phyloP scores from a whole-genome alignment of 2,797 vertebrate species.

The Helostoma temminkii region DNA sequence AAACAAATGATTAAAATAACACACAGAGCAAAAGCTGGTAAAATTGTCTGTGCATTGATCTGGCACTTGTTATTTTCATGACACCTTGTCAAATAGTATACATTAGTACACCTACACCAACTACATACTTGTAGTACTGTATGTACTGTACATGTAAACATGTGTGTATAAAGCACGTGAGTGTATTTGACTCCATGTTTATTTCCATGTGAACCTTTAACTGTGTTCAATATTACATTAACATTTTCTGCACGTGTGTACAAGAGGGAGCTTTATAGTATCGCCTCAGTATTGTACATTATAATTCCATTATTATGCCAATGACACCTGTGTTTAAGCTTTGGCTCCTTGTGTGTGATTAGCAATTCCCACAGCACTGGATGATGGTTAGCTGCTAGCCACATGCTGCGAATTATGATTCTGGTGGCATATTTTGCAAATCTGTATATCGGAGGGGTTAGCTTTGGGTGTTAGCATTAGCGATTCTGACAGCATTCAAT shows the following conservation, averaged over 20 bases:
- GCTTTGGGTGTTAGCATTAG: conserved; percentile 66
- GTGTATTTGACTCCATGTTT: neutral
- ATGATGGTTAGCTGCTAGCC: conserved; percentile 33
- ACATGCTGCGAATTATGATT: conserved; percentile 52
- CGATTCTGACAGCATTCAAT: conserved; percentile 62
- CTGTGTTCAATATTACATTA: conserved; percentile 15
- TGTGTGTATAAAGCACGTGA: neutral
- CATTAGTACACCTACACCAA: no score
- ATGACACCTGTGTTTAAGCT: conserved; percentile 54
- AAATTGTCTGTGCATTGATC: no score
- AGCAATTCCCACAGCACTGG: conserved; percentile 56
- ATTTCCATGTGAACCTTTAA: conserved; percentile 21
- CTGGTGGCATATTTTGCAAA: conserved; percentile 43
- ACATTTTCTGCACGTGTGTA: conserved; percentile 17
- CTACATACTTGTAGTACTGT: no score
- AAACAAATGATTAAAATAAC: no score
- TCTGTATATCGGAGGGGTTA: conserved; percentile 59
- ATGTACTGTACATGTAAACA: neutral
- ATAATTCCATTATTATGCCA: conserved; percentile 60
- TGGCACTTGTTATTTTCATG: no score
- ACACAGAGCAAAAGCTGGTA: no score
- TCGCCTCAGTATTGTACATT: conserved; percentile 43
- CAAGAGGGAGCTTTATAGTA: conserved; percentile 34
- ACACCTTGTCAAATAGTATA: no score
- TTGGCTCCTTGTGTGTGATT: conserved; percentile 53